Percentiles rank a stretch among this genome's conserved stretches.
Conservation (phyloP, 2,113 vertebrate genomes). For the Channa argus region DNA sequence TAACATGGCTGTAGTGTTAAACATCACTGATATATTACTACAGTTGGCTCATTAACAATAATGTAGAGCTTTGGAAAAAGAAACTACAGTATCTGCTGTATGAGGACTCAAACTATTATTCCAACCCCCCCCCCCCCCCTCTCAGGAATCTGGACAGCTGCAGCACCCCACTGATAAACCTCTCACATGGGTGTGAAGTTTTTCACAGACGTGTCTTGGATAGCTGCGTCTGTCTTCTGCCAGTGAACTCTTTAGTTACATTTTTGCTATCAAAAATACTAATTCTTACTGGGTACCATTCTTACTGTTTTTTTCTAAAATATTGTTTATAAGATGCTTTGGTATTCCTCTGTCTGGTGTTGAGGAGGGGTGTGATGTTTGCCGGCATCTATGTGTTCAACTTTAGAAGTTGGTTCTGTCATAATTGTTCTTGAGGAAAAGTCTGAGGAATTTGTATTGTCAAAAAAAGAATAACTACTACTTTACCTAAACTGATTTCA, state of each 20-base stretch:
- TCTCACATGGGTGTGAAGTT: slow-evolving; percentile 70
- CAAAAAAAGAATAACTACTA: slow-evolving; percentile 40
- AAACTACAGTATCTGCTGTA: slow-evolving; percentile 40
- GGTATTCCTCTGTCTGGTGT: slow-evolving; percentile 22
- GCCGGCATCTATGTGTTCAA: slow-evolving; percentile 54
- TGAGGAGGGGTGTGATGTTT: not conserved
- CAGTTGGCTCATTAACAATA: slow-evolving; percentile 55
- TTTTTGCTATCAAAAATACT: slow-evolving; percentile 26
- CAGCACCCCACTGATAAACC: slow-evolving; percentile 63
- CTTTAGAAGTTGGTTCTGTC: slow-evolving; percentile 66
- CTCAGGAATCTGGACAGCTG: slow-evolving; percentile 72
- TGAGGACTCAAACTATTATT: slow-evolving; percentile 36
- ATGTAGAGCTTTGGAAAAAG: slow-evolving; percentile 43
- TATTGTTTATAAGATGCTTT: slow-evolving; percentile 31
- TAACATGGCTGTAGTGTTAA: not conserved
- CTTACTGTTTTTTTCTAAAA: slow-evolving; percentile 19
- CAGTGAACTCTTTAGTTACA: not conserved
- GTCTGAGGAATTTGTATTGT: slow-evolving; percentile 26
- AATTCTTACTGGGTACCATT: not conserved
- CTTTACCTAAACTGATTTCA: slow-evolving; percentile 49
- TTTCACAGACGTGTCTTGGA: slow-evolving; percentile 28
- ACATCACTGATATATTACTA: slow-evolving; percentile 24
- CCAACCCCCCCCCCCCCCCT: slow-evolving; percentile 30
- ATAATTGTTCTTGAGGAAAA: slow-evolving; percentile 18
- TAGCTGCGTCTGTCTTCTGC: slow-evolving; percentile 12